These are phyloP conservation scores for Donacobius atricapilla DNA, from an alignment of 2,113 vertebrate genomes.

Conservation along the genomic window DNA sequence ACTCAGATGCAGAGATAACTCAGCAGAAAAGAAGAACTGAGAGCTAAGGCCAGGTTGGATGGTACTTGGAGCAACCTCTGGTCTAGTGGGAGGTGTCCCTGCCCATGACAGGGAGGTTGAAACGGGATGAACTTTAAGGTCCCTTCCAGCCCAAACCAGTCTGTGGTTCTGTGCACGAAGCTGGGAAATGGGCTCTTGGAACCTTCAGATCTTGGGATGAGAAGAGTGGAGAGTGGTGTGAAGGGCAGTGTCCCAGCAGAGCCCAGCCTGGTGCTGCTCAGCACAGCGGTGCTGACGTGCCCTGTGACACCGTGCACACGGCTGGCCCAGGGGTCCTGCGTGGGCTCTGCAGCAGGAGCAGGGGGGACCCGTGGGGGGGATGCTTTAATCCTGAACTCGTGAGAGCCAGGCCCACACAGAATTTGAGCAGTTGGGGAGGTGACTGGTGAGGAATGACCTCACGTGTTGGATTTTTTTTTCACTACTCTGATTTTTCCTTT, in stretches of 20 bases:
- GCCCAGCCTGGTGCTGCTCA: no score
- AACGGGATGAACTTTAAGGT: neutral
- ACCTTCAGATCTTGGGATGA: neutral
- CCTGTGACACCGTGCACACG: neutral
- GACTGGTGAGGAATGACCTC: neutral
- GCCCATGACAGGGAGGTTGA: neutral
- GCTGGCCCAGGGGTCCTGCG: accelerated
- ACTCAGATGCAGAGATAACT: neutral
- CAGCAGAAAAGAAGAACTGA: neutral
- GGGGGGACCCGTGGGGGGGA: neutral
- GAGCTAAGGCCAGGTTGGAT: neutral
- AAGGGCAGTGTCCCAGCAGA: neutral
- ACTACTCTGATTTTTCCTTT: neutral
- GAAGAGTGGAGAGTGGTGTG: neutral
- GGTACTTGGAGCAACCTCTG: neutral
- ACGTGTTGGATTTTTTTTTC: neutral
- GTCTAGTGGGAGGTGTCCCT: neutral
- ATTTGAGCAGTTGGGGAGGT: neutral
- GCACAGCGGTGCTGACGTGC: neutral
- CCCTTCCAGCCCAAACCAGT: neutral
- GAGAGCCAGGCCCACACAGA: neutral
- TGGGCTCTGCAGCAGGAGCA: neutral
- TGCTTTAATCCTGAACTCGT: neutral
- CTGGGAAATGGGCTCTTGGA: neutral
- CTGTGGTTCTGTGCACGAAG: neutral